A percentile compares a stretch with the other conserved stretches of the same genome.
These are phyloP conservation scores for Gadus macrocephalus DNA, from an alignment of 2,113 vertebrate species.

Conservation along the genomic window DNA sequence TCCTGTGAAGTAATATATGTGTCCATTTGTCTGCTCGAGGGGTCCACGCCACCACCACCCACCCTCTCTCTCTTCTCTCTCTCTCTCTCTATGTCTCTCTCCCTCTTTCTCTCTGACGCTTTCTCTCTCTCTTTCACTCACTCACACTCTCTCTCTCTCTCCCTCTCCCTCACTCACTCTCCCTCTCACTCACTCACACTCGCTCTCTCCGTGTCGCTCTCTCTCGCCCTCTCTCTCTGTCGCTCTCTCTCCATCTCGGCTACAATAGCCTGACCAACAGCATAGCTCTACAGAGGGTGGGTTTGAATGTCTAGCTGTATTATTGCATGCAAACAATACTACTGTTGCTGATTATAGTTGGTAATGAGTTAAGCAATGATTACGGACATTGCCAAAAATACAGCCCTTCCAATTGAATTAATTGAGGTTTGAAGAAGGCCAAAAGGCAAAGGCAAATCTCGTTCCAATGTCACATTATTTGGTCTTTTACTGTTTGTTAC, in stretches of 20 bases:
- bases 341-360: no score
- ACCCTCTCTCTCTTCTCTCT: constrained; percentile 50
- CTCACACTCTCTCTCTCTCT: no score
- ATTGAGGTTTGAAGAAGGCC: no score
- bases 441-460: no score
- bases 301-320: background rate
- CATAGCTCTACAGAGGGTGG: constrained; percentile 44
- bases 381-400: no score
- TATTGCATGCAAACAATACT: no score
- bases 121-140: no score
- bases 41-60: constrained; percentile 48
- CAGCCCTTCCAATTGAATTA: no score
- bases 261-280: constrained; percentile 43
- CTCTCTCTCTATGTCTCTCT: constrained; percentile 2
- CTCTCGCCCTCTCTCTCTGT: background rate
- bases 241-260: constrained; percentile 21
- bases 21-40: constrained; percentile 72
- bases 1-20: constrained; percentile 86
- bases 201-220: constrained; percentile 49
- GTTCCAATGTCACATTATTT: no score
- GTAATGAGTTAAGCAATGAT: no score
- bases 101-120: constrained; percentile 15
- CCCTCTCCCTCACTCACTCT: no score
- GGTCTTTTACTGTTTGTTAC: no score
- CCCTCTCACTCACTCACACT: background rate